Base-by-base conservation (phyloP, 2,113 vertebrate species). In the Dipodomys merriami region DNA sequence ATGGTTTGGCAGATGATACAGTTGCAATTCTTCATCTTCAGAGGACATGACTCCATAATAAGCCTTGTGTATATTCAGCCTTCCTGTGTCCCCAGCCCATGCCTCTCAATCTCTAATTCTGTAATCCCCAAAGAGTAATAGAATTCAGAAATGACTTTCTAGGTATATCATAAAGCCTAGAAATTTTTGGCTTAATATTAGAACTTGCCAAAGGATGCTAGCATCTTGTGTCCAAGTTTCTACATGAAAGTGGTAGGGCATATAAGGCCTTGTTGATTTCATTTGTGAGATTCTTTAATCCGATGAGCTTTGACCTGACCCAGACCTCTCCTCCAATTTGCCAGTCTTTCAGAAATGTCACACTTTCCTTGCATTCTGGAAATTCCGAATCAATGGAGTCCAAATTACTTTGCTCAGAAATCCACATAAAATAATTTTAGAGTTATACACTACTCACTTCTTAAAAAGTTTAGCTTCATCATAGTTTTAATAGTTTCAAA, bases 391-490 rank as follows among this genome's bases (percentile, higher is more conserved):
- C 46, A 74, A 22, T 79, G 12, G 10, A 73, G 91, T 88, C 80
- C 65, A 95, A 82, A 79, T 94, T 77, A 73, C 68, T 87, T 89
- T 86, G 29, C 69, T 92, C 44, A 57, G 23, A 60, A 65, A 46
- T n/a, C 2, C 33, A 69, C 19, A 57, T 29, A 57, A 92, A 84
- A 89, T 78, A 92, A 78, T 60, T 92, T 80, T 91, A 44, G 57
- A 83, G 77, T 62, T 93, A 83, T 88, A 83, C 81, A 81, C 15
- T 83, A 39, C 33, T 88, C 39, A 93, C n/a, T 90, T 85, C 86
- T 93, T 95, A 93, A 80, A 67, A 49, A 86, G 64, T 88, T 96
- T 89, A 78, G 72, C 80, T 95, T 94, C 81, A 78, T 94, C 46
- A 12, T 85, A 83, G 77, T 93, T 84, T 83, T 90, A 93, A 94